phyloP scores from a whole-genome alignment of 2,113 vertebrate species.

The Nothoprocta perdicaria region DNA sequence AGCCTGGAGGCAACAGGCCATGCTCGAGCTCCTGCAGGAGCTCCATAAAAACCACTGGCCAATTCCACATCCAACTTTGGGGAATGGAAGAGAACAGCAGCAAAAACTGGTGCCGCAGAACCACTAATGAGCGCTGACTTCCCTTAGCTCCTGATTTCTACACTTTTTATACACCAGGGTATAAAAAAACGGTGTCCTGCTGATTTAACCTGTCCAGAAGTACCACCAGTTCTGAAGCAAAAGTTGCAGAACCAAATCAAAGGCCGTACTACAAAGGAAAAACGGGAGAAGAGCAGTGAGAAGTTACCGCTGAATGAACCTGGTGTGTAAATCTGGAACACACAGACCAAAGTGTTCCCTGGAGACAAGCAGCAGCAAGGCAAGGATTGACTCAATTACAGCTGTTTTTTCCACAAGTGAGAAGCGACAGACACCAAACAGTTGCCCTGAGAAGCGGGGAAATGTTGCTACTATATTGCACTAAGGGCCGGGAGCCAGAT shows the following conservation, averaged over 20 bases:
- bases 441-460: neutral
- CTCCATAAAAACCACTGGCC: neutral
- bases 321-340: neutral
- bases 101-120: neutral
- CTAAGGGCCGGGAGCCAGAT: neutral
- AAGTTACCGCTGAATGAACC: neutral
- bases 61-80: neutral
- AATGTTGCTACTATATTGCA: neutral
- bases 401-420: neutral
- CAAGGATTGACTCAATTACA: neutral
- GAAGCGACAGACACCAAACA: neutral
- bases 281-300: neutral
- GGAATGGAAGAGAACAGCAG: neutral
- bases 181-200: neutral
- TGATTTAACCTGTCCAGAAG: neutral
- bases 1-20: neutral
- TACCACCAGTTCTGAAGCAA: neutral
- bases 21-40: neutral
- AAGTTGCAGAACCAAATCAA: neutral
- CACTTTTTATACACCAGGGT: neutral
- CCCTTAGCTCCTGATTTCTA: neutral
- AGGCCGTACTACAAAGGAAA: neutral
- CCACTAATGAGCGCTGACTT: neutral
- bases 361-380: neutral
- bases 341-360: neutral